Evolutionary conservation across 2,888 invertebrate genomes (phyloP).

Genomic region (Apoderus coryli): DNA sequence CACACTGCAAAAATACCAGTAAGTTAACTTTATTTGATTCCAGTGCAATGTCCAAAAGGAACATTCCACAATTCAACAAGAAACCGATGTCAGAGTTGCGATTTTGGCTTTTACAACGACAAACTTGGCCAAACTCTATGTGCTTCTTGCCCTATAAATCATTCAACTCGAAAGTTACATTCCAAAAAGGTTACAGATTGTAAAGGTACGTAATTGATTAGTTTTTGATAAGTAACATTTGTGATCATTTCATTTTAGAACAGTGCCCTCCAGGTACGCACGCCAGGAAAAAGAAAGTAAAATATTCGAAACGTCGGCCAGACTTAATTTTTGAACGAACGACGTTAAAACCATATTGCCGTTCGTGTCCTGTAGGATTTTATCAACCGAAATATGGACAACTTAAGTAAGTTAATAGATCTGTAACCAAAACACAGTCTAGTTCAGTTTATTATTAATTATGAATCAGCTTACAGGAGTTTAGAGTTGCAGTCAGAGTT

Average conservation of each 20-base stretch:
- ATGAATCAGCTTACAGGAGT: no score
- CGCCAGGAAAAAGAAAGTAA: slow-evolving; percentile 28
- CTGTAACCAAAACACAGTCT: neutral
- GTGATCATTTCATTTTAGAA: slow-evolving; percentile 1
- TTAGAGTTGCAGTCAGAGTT: neutral
- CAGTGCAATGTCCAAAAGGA: slow-evolving; percentile 48
- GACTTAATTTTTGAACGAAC: slow-evolving; percentile 26
- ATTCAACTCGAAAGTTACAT: slow-evolving; percentile 39
- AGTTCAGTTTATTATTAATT: no score
- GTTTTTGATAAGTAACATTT: neutral
- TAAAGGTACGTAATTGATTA: slow-evolving; percentile 33
- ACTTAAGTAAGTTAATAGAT: slow-evolving; percentile 18
- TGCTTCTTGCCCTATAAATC: slow-evolving; percentile 39
- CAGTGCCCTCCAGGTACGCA: slow-evolving; percentile 40
- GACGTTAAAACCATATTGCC: slow-evolving; percentile 40
- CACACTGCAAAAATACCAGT: no score
- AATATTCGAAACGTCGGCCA: slow-evolving; percentile 21
- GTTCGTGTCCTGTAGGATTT: slow-evolving; percentile 41
- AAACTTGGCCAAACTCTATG: slow-evolving; percentile 39
- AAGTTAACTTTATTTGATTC: no score
- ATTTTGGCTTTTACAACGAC: slow-evolving; percentile 44
- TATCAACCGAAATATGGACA: slow-evolving; percentile 46
- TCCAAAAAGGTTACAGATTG: slow-evolving; percentile 37
- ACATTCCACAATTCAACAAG: slow-evolving; percentile 42
- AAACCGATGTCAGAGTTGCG: slow-evolving; percentile 43